A percentile compares a stretch with the other conserved stretches of the same genome.
These are phyloP conservation scores for Zelleria hepariella DNA, from an alignment of 2,888 invertebrate species.

Conservation along the genomic window DNA sequence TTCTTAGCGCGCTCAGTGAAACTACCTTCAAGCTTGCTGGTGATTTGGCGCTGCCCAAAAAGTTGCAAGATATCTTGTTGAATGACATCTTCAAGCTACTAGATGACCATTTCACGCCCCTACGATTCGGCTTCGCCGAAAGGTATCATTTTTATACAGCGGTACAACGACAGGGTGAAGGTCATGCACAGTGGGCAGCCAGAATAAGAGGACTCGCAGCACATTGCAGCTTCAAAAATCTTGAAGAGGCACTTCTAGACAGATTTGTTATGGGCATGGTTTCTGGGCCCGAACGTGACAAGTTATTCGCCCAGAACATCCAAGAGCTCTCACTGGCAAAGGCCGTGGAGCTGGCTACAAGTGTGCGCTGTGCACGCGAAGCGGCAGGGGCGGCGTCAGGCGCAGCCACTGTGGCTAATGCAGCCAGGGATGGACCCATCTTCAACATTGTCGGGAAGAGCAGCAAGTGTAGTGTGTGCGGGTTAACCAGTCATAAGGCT, in stretches of 20 bases:
- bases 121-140: constrained; percentile 9
- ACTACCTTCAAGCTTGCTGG: constrained; percentile 7
- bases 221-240: constrained; percentile 7
- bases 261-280: constrained; percentile 10
- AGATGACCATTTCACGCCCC: constrained; percentile 9
- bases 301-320: constrained; percentile 4
- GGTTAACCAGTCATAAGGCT: too few species aligned
- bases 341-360: neutral
- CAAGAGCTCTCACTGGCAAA: neutral
- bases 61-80: neutral
- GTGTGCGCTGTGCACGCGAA: neutral
- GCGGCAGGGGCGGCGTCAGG: neutral
- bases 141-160: constrained; percentile 6
- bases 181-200: constrained; percentile 6
- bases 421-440: neutral
- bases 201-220: constrained; percentile 8
- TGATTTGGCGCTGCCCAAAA: constrained; percentile 4
- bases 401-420: neutral
- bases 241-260: constrained; percentile 7
- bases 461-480: too few species aligned
- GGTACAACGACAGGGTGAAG: constrained; percentile 1
- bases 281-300: constrained; percentile 8
- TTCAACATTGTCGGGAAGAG: too few species aligned
- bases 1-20: constrained; percentile 9
- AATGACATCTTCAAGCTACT: neutral